Base-by-base conservation (phyloP, 2,797 vertebrate genomes). In the Pygocentrus nattereri region DNA sequence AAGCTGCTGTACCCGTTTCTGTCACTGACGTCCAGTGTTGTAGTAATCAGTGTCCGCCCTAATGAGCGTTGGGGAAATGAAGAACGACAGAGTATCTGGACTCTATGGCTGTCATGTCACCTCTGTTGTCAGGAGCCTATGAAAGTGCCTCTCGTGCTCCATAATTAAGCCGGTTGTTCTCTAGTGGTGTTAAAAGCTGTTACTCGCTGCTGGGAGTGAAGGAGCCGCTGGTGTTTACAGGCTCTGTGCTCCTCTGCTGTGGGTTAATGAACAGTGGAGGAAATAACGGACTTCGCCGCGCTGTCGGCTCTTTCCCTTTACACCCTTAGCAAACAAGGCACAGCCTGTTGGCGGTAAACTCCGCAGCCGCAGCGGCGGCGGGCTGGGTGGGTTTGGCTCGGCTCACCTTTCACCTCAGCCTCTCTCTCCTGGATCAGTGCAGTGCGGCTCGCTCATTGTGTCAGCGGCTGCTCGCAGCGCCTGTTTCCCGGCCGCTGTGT, bases 1-100 rank as follows among this genome's bases (percentile, higher is more conserved):
- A 90, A 88, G 91, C 89, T 87, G 92, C 90, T 87, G 68, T 91
- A 90, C 93, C 89, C 89, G 93, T 88, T 91, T 47, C 73, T 76
- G 54, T 76, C 15, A 44, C 44, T 7, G 31, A 16, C 5, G 11
- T 59, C 19, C 4, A 50, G 21, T 61, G 38, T 21, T 34, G 52
- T 69, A 52, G 18, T 82, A 41, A 41, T 38, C 16, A 34, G 5
- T 21, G 62, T 34, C 6, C 6, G 34, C 34, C 34, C 34, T 34
- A 11, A 10, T 11, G 12, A 44, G 41, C 10, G 8, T 8, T 10
- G 44, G 41, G 6, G 41, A 44, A 44, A 12, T 5, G 6, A 34
- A 2, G 34, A 3, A 34, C 34, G 2, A 34, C 34, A 34, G 34
- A 34, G 2, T 34, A 34, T 34, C 34, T 34, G 6, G 34, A 34